Evolutionary conservation across 2,888 invertebrate genomes (phyloP).

Genomic region (Caenorhabditis virilis): DNA sequence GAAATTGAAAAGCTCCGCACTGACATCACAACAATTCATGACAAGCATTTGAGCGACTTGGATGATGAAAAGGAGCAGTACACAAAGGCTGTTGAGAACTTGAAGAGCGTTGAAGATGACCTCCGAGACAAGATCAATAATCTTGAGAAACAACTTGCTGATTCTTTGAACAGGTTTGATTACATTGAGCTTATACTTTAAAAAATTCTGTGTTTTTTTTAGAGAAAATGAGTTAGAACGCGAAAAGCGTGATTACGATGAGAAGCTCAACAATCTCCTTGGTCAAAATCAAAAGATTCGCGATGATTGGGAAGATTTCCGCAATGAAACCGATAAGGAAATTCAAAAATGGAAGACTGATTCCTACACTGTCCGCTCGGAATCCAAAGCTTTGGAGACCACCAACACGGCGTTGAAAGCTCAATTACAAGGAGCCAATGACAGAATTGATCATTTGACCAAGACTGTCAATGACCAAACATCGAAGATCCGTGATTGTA

Average conservation of each 20-base stretch:
- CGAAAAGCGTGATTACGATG: constrained; percentile 66
- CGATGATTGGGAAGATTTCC: constrained; percentile 63
- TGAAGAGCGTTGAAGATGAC: constrained; percentile 61
- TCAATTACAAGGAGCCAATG: constrained; percentile 61
- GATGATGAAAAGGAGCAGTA: constrained; percentile 66
- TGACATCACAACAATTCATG: constrained; percentile 60
- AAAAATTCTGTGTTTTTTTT: neutral
- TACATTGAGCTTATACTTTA: neutral
- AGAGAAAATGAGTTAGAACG: constrained; percentile 64
- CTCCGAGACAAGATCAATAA: constrained; percentile 57
- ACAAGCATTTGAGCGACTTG: constrained; percentile 63
- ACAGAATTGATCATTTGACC: constrained; percentile 60
- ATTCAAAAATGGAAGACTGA: constrained; percentile 68
- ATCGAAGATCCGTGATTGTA: constrained; percentile 63
- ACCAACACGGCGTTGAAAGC: constrained; percentile 61
- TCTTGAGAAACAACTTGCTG: constrained; percentile 63
- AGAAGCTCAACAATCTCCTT: constrained; percentile 55
- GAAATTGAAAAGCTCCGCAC: constrained; percentile 64
- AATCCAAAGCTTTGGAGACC: constrained; percentile 64
- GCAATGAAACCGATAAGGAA: constrained; percentile 64
- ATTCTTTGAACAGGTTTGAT: constrained; percentile 53
- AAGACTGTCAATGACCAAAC: constrained; percentile 65
- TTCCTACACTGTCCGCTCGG: constrained; percentile 61
- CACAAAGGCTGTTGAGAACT: constrained; percentile 55
- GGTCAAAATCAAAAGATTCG: constrained; percentile 61